Conservation (phyloP, 2,888 invertebrate genomes). For the Leptopilina myrica region DNA sequence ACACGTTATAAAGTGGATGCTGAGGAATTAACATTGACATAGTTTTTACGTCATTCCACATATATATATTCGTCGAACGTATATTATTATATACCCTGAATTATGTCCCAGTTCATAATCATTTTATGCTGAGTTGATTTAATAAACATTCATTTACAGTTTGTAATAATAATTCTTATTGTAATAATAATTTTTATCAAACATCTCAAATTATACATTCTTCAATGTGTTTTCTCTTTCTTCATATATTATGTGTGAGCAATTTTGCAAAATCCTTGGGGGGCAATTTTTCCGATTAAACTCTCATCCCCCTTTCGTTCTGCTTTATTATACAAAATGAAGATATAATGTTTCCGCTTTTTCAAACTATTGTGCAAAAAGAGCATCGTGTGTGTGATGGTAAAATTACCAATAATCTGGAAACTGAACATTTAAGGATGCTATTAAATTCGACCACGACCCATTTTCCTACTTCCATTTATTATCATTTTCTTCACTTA, state of each 20-base stretch:
- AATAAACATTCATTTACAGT: slow-evolving; percentile 18
- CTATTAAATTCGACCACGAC: slow-evolving; percentile 13
- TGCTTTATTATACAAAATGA: not conserved
- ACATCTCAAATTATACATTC: not conserved
- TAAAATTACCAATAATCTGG: slow-evolving; percentile 24
- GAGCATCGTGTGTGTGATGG: not conserved
- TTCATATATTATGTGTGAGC: not conserved
- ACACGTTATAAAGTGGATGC: slow-evolving; percentile 3
- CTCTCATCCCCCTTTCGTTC: too few relatives aligned
- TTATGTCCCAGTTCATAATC: slow-evolving; percentile 26
- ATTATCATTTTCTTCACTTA: not conserved
- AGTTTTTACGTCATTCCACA: slow-evolving; percentile 10
- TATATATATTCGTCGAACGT: slow-evolving; percentile 13
- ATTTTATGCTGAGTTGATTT: slow-evolving; percentile 17
- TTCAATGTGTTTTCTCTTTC: too few relatives aligned
- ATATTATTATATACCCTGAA: slow-evolving; percentile 13
- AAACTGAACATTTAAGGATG: slow-evolving; percentile 15
- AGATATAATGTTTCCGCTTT: not conserved
- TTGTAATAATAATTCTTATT: slow-evolving; percentile 13
- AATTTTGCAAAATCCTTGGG: not conserved
- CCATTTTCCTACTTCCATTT: not conserved
- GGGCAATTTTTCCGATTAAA: too few relatives aligned
- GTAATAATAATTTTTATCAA: not conserved
- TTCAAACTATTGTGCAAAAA: not conserved
- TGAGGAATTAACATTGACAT: slow-evolving; percentile 37